Percentiles rank a stretch among this genome's conserved stretches.
Evolutionary conservation across 64 coral and sea anemone genomes (phyloP).

Genomic region (Acropora yongei): DNA sequence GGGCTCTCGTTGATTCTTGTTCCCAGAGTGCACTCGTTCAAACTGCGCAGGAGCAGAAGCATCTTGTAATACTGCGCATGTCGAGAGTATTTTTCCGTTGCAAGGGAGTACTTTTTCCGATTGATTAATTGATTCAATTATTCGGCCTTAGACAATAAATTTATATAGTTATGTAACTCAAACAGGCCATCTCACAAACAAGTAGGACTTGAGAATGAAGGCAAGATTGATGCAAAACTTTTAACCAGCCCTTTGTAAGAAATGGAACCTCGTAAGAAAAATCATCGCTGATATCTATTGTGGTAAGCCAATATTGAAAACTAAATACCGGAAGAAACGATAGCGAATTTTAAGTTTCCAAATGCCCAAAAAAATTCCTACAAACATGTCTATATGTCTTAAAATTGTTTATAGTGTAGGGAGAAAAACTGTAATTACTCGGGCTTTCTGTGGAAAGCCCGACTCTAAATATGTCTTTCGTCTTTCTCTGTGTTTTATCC

Average conservation of each 20-base stretch:
- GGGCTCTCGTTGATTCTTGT: too few relatives aligned
- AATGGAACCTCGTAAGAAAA: background rate
- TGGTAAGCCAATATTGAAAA: background rate
- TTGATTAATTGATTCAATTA: background rate
- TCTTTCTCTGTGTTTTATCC: too few relatives aligned
- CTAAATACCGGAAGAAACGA: background rate
- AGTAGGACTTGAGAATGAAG: background rate
- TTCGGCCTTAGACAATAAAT: background rate
- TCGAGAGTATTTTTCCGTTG: background rate
- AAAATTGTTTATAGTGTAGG: background rate
- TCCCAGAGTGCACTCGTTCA: too few relatives aligned
- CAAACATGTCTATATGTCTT: background rate
- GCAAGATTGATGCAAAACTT: background rate
- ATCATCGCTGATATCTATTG: background rate
- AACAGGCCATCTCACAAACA: background rate
- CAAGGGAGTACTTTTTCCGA: too few relatives aligned
- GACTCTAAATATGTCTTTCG: too few relatives aligned
- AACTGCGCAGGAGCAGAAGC: too few relatives aligned
- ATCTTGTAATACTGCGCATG: background rate
- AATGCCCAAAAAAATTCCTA: background rate
- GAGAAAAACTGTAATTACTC: background rate
- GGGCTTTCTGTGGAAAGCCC: background rate
- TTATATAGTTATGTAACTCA: background rate
- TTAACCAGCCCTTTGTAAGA: background rate
- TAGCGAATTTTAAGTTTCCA: background rate